Conservation (phyloP, 2,797 vertebrate species). For the Anableps anableps region DNA sequence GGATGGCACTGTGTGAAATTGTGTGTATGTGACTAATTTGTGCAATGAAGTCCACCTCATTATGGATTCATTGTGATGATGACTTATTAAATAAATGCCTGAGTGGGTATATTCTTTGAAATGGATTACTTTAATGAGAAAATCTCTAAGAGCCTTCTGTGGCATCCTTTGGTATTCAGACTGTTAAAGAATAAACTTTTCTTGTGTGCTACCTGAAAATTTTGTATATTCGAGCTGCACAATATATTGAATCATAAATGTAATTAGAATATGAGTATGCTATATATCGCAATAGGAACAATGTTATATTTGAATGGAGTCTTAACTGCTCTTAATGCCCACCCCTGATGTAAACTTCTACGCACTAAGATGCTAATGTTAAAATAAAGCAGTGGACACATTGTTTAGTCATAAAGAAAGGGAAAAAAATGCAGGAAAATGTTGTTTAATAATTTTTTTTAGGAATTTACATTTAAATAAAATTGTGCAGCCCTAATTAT, state of each 20-base stretch:
- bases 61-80: slow-evolving; percentile 61
- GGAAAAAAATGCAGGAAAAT: not conserved
- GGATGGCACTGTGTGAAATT: slow-evolving; percentile 30
- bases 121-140: slow-evolving; percentile 26
- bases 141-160: slow-evolving; percentile 8
- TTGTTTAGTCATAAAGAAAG: not conserved
- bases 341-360: not conserved
- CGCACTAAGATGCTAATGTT: not conserved
- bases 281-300: not conserved
- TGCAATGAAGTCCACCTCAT: slow-evolving; percentile 66
- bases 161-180: not conserved
- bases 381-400: not conserved
- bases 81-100: slow-evolving; percentile 69
- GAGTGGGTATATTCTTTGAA: slow-evolving; percentile 29
- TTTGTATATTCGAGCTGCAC: not conserved
- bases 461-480: not conserved
- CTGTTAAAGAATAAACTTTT: not conserved
- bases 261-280: not conserved
- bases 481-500: not conserved
- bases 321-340: not conserved
- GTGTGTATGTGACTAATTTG: slow-evolving; percentile 58
- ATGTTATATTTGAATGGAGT: not conserved
- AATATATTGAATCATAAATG: not conserved
- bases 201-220: not conserved
- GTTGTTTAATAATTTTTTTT: not conserved